Evolutionary conservation across 2,888 invertebrate species (phyloP).

Genomic region (Acronicta alni): DNA sequence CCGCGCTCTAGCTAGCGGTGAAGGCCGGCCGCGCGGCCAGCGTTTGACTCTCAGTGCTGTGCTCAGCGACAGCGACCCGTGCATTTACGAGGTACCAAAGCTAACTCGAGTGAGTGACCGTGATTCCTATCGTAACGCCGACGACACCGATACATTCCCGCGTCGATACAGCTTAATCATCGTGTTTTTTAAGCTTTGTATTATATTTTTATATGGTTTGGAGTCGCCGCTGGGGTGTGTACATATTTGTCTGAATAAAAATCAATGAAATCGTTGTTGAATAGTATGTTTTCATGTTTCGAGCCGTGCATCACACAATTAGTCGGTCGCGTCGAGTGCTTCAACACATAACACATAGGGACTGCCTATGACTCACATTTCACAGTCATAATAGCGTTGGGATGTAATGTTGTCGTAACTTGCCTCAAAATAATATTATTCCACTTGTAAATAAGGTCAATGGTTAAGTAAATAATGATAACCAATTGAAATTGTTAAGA

Average conservation of each 20-base stretch:
- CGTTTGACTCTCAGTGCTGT: constrained; percentile 77
- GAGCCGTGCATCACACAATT: constrained; percentile 63
- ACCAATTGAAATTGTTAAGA: constrained; percentile 51
- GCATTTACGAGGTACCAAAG: constrained; percentile 84
- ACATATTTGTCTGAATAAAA: constrained; percentile 78
- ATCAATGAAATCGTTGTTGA: constrained; percentile 71
- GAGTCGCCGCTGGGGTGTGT: constrained; percentile 71
- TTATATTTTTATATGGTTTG: constrained; percentile 79
- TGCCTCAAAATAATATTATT: constrained; percentile 47
- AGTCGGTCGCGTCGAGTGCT: constrained; percentile 24
- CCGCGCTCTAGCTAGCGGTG: constrained; percentile 91
- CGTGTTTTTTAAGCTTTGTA: constrained; percentile 82
- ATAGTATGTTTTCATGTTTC: constrained; percentile 66
- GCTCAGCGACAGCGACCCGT: constrained; percentile 63
- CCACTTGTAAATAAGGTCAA: constrained; percentile 42
- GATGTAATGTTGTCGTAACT: constrained; percentile 47
- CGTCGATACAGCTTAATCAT: constrained; percentile 72
- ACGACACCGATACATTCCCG: constrained; percentile 70
- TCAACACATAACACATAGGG: constrained; percentile 25
- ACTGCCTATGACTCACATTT: constrained; percentile 38
- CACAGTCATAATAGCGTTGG: constrained; percentile 22
- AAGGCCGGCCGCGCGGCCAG: constrained; percentile 83
- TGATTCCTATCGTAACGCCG: constrained; percentile 69
- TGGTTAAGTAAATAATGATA: constrained; percentile 45
- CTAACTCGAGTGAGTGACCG: constrained; percentile 65